phyloP scores from a whole-genome alignment of 2,113 vertebrate genomes.

The Daubentonia madagascariensis region DNA sequence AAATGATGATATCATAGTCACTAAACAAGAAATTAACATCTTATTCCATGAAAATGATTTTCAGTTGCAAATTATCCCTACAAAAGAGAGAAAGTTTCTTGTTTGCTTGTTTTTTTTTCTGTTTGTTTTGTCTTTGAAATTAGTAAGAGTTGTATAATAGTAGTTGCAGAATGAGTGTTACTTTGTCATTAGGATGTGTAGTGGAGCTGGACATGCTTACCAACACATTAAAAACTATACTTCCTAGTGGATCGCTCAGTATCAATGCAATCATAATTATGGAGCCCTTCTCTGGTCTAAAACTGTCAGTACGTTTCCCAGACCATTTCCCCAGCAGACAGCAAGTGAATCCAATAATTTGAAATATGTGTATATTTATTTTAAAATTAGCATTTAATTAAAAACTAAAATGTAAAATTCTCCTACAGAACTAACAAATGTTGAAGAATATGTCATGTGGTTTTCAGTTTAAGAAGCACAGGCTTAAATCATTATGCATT shows the following conservation, averaged over 20 bases:
- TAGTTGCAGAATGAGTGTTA: background rate
- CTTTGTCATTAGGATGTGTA: background rate
- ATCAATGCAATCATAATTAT: background rate
- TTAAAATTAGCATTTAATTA: slow-evolving; percentile 27
- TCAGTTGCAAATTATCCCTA: background rate
- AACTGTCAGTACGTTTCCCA: background rate
- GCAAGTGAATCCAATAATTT: background rate
- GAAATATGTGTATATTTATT: background rate
- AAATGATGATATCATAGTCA: background rate
- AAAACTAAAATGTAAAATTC: slow-evolving; percentile 27
- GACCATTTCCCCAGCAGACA: background rate
- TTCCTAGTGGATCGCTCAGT: background rate
- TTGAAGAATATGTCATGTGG: background rate
- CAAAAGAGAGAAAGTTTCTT: background rate
- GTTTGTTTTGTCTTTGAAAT: background rate
- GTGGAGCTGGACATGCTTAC: background rate
- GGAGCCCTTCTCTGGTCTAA: background rate
- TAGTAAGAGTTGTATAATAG: background rate
- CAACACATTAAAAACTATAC: background rate
- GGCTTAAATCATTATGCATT: background rate
- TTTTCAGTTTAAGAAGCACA: background rate
- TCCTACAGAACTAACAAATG: slow-evolving; percentile 10
- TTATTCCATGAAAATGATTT: slow-evolving; percentile 18
- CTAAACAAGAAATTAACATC: slow-evolving; percentile 5
- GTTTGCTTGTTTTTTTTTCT: background rate